Conservation (phyloP, 2,888 invertebrate species). For the Sinelater perroti region DNA sequence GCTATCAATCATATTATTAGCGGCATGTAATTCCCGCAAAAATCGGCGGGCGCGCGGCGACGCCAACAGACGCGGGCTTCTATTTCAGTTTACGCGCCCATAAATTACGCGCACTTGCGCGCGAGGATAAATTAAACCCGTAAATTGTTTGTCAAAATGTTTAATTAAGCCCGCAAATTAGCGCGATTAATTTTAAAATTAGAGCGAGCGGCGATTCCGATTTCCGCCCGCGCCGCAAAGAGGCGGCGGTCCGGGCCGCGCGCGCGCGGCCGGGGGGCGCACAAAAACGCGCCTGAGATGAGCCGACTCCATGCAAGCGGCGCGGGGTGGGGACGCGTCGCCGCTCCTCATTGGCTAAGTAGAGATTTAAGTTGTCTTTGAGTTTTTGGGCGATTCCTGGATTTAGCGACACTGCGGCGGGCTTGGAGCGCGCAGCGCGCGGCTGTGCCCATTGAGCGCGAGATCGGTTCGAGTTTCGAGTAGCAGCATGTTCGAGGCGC, state of each 20-base stretch:
- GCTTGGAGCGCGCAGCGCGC: conserved; percentile 12
- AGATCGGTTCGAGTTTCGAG: conserved; percentile 35
- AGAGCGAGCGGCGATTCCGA: conserved; percentile 6
- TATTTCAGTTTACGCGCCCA: conserved; percentile 9
- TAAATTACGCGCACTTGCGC: conserved; percentile 14
- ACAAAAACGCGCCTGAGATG: conserved; percentile 38
- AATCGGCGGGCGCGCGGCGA: not conserved
- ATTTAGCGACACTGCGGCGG: conserved; percentile 40
- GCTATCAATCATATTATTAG: too few species aligned
- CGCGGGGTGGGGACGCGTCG: conserved; percentile 33
- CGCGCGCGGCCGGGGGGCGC: conserved; percentile 30
- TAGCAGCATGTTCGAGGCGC: conserved; percentile 54
- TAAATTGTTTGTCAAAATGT: conserved; percentile 20
- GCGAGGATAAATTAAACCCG: conserved; percentile 11
- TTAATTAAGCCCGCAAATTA: conserved; percentile 25
- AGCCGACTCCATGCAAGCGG: conserved; percentile 41
- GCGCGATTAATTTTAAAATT: conserved; percentile 17
- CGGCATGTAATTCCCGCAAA: not conserved
- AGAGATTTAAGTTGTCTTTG: conserved; percentile 41
- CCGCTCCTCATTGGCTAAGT: conserved; percentile 39
- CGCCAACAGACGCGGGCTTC: not conserved
- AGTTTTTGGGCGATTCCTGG: conserved; percentile 41
- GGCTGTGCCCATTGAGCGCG: conserved; percentile 18
- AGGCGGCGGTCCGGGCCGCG: conserved; percentile 15
- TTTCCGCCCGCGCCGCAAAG: conserved; percentile 21